Conservation (phyloP, 2,113 vertebrate genomes). For the Halichoerus grypus region DNA sequence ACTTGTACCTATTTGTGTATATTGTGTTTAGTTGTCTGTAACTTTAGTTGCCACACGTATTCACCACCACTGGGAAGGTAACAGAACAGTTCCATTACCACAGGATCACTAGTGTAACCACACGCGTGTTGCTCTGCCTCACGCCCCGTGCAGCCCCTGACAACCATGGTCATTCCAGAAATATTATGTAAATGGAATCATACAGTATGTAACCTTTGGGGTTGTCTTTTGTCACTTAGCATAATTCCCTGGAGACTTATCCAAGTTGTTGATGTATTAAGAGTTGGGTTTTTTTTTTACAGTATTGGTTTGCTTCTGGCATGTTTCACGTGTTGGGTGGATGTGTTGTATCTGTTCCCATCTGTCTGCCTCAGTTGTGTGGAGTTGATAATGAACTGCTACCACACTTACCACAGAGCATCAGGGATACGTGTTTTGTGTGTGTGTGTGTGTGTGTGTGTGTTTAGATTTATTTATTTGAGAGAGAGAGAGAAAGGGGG, state of each 20-base stretch:
- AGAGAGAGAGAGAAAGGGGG: neutral
- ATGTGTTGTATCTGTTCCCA: neutral
- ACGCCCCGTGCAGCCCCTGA: neutral
- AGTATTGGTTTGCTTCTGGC: conserved; percentile 10
- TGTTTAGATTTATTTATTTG: neutral
- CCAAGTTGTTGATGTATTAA: neutral
- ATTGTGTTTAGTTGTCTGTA: neutral
- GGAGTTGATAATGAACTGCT: neutral
- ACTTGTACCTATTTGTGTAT: neutral
- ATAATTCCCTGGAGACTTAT: neutral
- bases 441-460: too few species aligned
- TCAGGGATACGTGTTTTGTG: neutral
- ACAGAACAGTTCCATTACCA: neutral
- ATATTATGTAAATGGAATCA: neutral
- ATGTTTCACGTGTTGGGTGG: neutral
- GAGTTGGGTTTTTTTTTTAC: neutral
- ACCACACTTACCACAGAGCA: neutral
- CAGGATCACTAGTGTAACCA: neutral
- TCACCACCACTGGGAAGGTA: neutral
- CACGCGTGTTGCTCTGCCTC: neutral
- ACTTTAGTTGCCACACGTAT: neutral
- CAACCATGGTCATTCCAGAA: neutral
- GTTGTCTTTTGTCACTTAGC: neutral
- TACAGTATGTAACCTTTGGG: neutral
- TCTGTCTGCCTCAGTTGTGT: neutral